These are phyloP conservation scores for Rhinella marina DNA, from an alignment of 2,797 vertebrate species.

Conservation along the genomic window DNA sequence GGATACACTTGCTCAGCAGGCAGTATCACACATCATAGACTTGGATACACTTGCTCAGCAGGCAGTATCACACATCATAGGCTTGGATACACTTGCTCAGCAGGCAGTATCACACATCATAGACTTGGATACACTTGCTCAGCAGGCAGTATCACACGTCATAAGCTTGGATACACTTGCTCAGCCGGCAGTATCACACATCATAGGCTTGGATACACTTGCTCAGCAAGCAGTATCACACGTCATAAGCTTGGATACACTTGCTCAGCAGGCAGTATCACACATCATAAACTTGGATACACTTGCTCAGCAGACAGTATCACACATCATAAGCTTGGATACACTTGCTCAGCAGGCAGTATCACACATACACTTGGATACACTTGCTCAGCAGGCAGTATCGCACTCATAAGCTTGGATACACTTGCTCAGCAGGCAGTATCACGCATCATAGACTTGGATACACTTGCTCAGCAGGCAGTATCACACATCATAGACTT, in stretches of 20 bases:
- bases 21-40: no score
- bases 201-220: not conserved
- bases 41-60: no score
- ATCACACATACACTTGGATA: not conserved
- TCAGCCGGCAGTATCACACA: not conserved
- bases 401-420: not conserved
- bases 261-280: not conserved
- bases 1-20: no score
- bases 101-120: no score
- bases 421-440: not conserved
- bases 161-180: not conserved
- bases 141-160: no score
- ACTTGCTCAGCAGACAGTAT: not conserved
- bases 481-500: not conserved
- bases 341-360: no score
- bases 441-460: not conserved
- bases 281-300: no score
- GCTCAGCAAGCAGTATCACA: not conserved
- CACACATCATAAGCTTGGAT: no score
- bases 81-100: no score
- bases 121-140: not conserved
- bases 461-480: not conserved
- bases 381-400: not conserved
- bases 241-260: not conserved
- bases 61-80: no score